phyloP scores from a whole-genome alignment of 2,113 vertebrate species.

The Elanus axillaris region DNA sequence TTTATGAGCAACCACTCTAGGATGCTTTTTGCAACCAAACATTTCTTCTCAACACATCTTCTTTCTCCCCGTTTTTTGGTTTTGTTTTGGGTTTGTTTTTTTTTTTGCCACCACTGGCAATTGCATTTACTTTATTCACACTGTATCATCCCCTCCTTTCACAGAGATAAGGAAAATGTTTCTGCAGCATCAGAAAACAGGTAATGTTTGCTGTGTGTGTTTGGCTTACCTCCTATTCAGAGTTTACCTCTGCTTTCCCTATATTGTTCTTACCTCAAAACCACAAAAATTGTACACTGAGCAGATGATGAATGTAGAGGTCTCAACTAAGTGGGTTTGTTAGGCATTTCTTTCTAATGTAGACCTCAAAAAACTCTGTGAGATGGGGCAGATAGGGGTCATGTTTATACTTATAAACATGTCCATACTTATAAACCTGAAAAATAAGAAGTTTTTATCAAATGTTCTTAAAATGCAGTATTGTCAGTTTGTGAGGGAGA shows the following conservation, averaged over 20 bases:
- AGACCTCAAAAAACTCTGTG: background rate
- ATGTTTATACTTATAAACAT: too few relatives aligned
- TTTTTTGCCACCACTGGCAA: background rate
- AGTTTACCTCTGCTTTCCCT: background rate
- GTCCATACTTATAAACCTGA: background rate
- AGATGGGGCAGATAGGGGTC: background rate
- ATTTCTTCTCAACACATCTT: background rate
- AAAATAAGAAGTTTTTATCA: background rate
- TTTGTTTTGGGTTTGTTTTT: background rate
- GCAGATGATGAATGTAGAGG: background rate
- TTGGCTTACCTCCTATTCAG: background rate
- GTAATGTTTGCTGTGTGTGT: constrained; percentile 47
- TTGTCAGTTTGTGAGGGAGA: background rate
- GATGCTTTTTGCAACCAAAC: constrained; percentile 63
- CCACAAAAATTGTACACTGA: background rate
- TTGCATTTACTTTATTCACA: constrained; percentile 38
- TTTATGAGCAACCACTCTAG: constrained; percentile 28
- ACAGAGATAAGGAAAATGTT: constrained; percentile 70
- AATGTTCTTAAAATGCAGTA: background rate
- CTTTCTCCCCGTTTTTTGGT: background rate
- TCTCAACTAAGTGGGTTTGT: background rate
- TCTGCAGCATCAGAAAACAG: constrained; percentile 66
- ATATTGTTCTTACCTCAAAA: background rate
- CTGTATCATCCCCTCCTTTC: constrained; percentile 69
- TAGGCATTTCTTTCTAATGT: background rate